A percentile compares a stretch with the other conserved stretches of the same genome.
phyloP scores from a whole-genome alignment of 2,888 invertebrate species.

The Micoletzkya japonica region DNA sequence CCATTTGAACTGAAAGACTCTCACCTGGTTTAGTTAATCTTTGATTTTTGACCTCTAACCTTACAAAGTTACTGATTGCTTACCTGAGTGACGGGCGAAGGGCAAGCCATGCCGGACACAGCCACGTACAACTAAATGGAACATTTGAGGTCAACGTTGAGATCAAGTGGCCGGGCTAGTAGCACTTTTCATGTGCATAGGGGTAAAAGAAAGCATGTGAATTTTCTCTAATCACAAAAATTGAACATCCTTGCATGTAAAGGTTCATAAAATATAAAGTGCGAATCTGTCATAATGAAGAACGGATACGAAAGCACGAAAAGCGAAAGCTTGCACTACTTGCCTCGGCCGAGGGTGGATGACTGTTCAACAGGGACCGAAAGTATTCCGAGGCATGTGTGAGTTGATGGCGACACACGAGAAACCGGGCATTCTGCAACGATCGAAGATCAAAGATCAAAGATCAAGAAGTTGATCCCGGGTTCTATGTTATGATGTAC shows the following conservation, averaged over 20 bases:
- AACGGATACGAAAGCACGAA: too few relatives aligned
- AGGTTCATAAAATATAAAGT: too few relatives aligned
- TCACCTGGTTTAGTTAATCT: background rate
- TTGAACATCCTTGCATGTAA: too few relatives aligned
- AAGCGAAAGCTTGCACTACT: background rate
- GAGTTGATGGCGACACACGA: slow-evolving; percentile 61
- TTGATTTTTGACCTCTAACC: background rate
- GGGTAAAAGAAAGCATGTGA: too few relatives aligned
- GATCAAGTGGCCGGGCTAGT: too few relatives aligned
- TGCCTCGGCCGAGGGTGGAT: slow-evolving; percentile 15
- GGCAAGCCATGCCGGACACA: slow-evolving; percentile 42
- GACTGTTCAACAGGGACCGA: slow-evolving; percentile 49
- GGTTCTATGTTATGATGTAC: too few relatives aligned
- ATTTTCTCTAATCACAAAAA: too few relatives aligned
- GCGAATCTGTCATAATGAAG: too few relatives aligned
- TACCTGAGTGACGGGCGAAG: slow-evolving; percentile 47
- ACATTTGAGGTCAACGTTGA: background rate
- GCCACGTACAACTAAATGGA: slow-evolving; percentile 31
- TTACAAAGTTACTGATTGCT: background rate
- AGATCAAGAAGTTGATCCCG: too few relatives aligned
- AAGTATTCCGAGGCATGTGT: slow-evolving; percentile 61
- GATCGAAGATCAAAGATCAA: too few relatives aligned
- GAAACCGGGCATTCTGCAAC: slow-evolving; percentile 57
- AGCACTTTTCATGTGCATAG: too few relatives aligned
- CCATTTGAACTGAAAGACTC: slow-evolving; percentile 54